These are phyloP conservation scores for Pogoniulus pusillus DNA, from an alignment of 2,797 vertebrate species.

Conservation along the genomic window DNA sequence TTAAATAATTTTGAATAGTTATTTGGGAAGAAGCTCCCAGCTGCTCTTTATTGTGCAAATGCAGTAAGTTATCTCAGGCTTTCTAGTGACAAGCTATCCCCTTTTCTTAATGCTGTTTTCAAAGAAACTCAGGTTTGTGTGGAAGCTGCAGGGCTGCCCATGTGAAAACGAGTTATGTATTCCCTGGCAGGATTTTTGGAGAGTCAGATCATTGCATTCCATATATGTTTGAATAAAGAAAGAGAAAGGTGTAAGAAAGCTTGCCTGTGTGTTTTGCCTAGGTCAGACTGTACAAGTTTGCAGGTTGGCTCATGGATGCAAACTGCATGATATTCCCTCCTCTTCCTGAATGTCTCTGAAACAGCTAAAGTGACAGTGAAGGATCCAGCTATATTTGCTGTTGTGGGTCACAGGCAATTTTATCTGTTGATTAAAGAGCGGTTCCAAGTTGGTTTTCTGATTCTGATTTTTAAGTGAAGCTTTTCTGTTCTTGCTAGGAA, in stretches of 20 bases:
- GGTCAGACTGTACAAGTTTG: not conserved
- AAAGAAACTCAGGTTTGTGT: not conserved
- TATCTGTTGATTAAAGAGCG: not conserved
- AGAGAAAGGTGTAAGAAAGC: not conserved
- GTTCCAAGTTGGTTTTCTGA: not conserved
- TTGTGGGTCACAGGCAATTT: not conserved
- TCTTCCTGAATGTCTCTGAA: not conserved
- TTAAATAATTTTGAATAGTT: constrained; percentile 56
- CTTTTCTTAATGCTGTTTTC: not conserved
- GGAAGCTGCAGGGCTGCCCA: not conserved
- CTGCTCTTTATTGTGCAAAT: constrained; percentile 60
- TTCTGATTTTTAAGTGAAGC: not conserved
- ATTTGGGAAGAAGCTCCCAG: not conserved
- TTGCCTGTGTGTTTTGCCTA: not conserved
- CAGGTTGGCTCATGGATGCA: not conserved
- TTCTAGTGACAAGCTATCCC: not conserved
- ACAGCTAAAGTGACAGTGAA: not conserved
- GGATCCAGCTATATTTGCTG: not conserved
- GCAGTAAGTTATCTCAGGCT: not conserved
- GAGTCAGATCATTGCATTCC: not conserved
- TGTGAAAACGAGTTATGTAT: not conserved
- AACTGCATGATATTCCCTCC: not conserved
- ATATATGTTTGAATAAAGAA: not conserved
- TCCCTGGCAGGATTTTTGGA: not conserved
- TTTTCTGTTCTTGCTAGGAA: not conserved